phyloP scores from a whole-genome alignment of 2,888 invertebrate genomes.

The Sminthurinus aureus region DNA sequence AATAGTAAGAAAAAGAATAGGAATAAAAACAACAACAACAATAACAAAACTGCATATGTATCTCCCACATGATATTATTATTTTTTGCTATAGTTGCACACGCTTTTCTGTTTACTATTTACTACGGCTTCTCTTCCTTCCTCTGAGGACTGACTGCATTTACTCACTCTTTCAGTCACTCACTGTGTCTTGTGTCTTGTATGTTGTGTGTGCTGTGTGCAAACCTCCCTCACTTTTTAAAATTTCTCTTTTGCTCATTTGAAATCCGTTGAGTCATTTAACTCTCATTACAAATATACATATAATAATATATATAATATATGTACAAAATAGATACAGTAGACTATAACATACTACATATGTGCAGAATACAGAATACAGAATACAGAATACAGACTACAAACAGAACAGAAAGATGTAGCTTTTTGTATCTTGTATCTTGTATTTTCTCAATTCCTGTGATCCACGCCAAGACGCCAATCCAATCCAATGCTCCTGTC shows the following conservation, averaged over 20 bases:
- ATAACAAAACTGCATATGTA: neutral
- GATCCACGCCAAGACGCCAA: neutral
- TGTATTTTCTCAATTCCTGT: neutral
- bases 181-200: neutral
- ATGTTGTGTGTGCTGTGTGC: neutral
- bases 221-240: neutral
- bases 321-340: too few species aligned
- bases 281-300: neutral
- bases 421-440: neutral
- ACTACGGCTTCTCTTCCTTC: too few species aligned
- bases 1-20: neutral
- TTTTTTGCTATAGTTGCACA: too few species aligned
- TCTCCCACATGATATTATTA: too few species aligned
- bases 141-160: neutral
- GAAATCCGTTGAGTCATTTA: constrained; percentile 1
- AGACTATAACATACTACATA: too few species aligned
- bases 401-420: too few species aligned
- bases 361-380: too few species aligned
- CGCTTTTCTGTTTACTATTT: too few species aligned
- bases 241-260: neutral
- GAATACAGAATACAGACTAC: too few species aligned
- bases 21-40: neutral
- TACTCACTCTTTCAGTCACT: neutral
- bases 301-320: too few species aligned
- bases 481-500: too few species aligned